Conservation (phyloP, 2,113 vertebrate genomes). For the Triplophysa tibetana region DNA sequence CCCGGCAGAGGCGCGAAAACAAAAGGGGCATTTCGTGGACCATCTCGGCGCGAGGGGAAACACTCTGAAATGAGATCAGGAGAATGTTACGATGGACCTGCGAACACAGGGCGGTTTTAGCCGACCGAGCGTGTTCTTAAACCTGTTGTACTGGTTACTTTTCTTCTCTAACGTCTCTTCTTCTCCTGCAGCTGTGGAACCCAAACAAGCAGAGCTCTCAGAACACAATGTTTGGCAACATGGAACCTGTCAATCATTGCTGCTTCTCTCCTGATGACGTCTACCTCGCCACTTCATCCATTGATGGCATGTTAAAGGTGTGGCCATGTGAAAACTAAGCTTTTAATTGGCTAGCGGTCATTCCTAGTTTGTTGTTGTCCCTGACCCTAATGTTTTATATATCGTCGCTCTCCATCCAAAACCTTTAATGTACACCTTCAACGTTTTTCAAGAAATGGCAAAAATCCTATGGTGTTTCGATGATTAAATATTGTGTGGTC, state of each 20-base stretch:
- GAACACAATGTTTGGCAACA: slow-evolving; percentile 92
- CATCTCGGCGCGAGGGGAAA: neutral
- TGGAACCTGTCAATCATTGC: slow-evolving; percentile 85
- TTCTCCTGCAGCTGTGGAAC: slow-evolving; percentile 84
- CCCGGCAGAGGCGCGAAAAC: neutral
- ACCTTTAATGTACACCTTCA: too few species aligned
- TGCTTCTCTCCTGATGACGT: slow-evolving; percentile 90
- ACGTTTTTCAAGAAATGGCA: too few species aligned
- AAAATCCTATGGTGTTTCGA: too few species aligned
- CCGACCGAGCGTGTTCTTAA: neutral
- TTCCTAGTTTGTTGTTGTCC: too few species aligned
- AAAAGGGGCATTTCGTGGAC: slow-evolving; percentile 2
- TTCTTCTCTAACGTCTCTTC: neutral
- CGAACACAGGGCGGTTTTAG: neutral
- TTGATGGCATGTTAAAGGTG: slow-evolving; percentile 93
- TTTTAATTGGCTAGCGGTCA: too few species aligned
- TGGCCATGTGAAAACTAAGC: neutral
- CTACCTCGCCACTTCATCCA: slow-evolving; percentile 87
- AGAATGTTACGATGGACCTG: neutral
- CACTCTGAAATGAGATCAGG: slow-evolving; percentile 12
- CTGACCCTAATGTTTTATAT: too few species aligned
- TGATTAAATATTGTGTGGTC: too few species aligned
- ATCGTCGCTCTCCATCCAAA: too few species aligned
- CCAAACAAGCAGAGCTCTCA: slow-evolving; percentile 81
- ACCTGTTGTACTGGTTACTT: neutral